Evolutionary conservation across 1,140 invertebrate genomes (phyloP).

Genomic region (Drosophila seguyi): DNA sequence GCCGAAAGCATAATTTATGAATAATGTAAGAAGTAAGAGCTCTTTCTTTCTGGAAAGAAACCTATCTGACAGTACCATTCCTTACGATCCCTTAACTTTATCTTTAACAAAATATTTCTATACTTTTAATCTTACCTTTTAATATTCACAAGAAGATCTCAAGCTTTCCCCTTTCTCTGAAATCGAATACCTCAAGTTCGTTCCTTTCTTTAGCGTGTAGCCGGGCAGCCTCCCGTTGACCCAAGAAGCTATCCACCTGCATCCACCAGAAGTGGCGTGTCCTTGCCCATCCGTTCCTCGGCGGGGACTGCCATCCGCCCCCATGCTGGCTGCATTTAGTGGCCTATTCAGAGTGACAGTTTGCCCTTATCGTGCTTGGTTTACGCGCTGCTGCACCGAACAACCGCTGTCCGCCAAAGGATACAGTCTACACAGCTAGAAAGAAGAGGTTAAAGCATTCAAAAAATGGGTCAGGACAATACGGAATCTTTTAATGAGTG

Average conservation of each 20-base stretch:
- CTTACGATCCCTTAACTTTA: neutral
- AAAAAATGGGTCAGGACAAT: neutral
- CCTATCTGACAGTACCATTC: neutral
- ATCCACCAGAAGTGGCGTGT: conserved; percentile 1
- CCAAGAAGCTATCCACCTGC: conserved; percentile 6
- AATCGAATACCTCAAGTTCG: too few relatives aligned
- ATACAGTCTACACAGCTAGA: neutral
- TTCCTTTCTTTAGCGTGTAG: neutral
- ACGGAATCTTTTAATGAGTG: neutral
- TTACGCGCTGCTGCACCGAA: conserved; percentile 58
- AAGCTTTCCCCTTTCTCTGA: too few relatives aligned
- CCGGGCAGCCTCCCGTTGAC: neutral
- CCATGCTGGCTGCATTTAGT: conserved; percentile 54
- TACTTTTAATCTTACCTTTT: neutral
- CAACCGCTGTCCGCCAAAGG: conserved; percentile 20
- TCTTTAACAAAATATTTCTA: neutral
- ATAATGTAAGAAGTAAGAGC: neutral
- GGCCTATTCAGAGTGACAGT: conserved; percentile 70
- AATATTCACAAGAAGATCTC: neutral
- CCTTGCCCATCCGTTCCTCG: neutral
- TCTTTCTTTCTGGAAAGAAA: too few relatives aligned
- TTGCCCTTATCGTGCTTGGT: conserved; percentile 67
- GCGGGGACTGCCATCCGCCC: too few relatives aligned
- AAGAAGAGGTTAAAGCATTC: neutral
- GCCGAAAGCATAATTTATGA: neutral